Evolutionary conservation across 2,888 invertebrate species (phyloP).

Genomic region (Acrobasis suavella): DNA sequence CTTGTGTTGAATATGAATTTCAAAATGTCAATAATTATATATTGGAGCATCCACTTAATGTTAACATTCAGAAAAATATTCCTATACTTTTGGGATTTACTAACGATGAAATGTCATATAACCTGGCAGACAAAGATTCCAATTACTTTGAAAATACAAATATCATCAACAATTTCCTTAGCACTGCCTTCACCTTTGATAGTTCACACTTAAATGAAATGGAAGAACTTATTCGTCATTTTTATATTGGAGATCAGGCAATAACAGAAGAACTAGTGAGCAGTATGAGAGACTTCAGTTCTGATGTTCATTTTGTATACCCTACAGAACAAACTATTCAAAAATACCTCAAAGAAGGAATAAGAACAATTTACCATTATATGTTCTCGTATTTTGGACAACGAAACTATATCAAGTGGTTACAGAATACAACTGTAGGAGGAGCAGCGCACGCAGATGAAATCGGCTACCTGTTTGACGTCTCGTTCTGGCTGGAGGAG

Average conservation of each 20-base stretch:
- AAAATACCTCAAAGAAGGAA: conserved; percentile 42
- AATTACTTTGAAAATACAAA: conserved; percentile 40
- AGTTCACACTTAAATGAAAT: conserved; percentile 37
- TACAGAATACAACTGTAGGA: conserved; percentile 38
- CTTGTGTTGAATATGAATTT: conserved; percentile 54
- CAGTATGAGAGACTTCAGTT: conserved; percentile 47
- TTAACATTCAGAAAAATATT: conserved; percentile 39
- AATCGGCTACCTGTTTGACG: conserved; percentile 50
- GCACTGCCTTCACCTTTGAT: conserved; percentile 36
- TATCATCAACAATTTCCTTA: conserved; percentile 37
- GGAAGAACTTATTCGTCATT: conserved; percentile 41
- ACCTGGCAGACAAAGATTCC: conserved; percentile 30
- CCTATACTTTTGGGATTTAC: conserved; percentile 55
- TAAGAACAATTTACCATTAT: conserved; percentile 51
- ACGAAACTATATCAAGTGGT: conserved; percentile 48
- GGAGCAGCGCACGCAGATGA: conserved; percentile 51
- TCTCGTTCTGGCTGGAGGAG: conserved; percentile 36
- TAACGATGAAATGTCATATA: conserved; percentile 42
- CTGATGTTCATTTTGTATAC: conserved; percentile 51
- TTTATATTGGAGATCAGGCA: conserved; percentile 53
- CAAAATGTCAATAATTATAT: conserved; percentile 50
- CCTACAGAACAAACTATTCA: conserved; percentile 48
- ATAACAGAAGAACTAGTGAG: conserved; percentile 32
- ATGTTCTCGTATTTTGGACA: conserved; percentile 56
- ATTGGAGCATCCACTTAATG: conserved; percentile 43